phyloP scores from a whole-genome alignment of 2,113 vertebrate species.

The Zosterops japonicus region DNA sequence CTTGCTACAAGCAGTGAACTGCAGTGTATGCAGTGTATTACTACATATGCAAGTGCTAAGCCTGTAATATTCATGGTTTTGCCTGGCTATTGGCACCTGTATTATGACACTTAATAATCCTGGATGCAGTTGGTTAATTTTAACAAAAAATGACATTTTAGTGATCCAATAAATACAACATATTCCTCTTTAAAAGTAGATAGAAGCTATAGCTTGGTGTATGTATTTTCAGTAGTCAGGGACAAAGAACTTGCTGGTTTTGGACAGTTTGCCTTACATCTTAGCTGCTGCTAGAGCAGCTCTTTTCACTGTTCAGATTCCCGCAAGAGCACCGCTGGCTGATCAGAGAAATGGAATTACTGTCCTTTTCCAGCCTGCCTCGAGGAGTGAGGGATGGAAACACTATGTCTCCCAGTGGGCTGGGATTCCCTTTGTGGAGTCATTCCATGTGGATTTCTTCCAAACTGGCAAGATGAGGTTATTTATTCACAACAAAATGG shows the following conservation, averaged over 20 bases:
- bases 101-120: background rate
- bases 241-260: background rate
- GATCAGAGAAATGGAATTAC: background rate
- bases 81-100: background rate
- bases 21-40: background rate
- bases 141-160: background rate
- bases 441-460: background rate
- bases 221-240: background rate
- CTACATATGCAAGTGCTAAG: background rate
- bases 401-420: background rate
- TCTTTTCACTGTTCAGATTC: background rate
- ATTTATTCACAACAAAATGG: background rate
- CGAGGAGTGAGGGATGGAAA: background rate
- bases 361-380: background rate
- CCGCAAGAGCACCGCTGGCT: rapidly evolving
- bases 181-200: background rate
- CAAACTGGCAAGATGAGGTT: background rate
- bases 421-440: background rate
- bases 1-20: background rate
- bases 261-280: background rate
- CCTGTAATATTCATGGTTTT: background rate
- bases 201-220: background rate
- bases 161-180: background rate
- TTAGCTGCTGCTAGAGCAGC: background rate
- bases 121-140: background rate